phyloP scores from a whole-genome alignment of 2,888 invertebrate species.

The Leptothorax acervorum region DNA sequence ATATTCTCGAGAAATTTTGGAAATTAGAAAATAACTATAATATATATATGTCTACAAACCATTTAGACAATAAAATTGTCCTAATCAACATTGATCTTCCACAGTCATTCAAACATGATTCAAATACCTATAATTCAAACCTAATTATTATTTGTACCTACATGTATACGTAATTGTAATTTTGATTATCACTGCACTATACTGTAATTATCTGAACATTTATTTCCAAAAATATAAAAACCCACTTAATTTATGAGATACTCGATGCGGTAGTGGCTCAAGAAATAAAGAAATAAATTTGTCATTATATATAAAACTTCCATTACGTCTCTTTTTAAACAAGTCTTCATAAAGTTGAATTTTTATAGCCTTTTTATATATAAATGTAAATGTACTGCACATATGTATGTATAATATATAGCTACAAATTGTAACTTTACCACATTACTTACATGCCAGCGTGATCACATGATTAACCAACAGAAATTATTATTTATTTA shows the following conservation, averaged over 20 bases:
- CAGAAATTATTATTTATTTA: background rate
- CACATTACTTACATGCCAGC: background rate
- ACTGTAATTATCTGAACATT: conserved; percentile 10
- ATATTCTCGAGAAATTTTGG: background rate
- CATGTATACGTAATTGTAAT: background rate
- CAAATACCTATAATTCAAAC: background rate
- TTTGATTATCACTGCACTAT: background rate
- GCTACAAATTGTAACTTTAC: background rate
- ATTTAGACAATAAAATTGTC: background rate
- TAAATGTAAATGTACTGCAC: background rate
- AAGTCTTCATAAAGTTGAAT: background rate
- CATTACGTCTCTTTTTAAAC: background rate
- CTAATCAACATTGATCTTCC: background rate
- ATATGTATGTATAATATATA: background rate
- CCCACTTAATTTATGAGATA: background rate
- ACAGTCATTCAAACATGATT: background rate
- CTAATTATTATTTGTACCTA: background rate
- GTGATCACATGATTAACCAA: background rate
- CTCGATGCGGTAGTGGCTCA: background rate
- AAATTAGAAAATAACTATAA: background rate
- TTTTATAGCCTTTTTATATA: background rate
- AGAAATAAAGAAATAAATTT: background rate
- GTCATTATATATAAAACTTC: background rate
- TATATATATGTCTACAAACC: background rate
- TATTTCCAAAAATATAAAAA: background rate